Base-by-base conservation (phyloP, 2,888 invertebrate genomes). In the Thecocarcelia acutangulata region DNA sequence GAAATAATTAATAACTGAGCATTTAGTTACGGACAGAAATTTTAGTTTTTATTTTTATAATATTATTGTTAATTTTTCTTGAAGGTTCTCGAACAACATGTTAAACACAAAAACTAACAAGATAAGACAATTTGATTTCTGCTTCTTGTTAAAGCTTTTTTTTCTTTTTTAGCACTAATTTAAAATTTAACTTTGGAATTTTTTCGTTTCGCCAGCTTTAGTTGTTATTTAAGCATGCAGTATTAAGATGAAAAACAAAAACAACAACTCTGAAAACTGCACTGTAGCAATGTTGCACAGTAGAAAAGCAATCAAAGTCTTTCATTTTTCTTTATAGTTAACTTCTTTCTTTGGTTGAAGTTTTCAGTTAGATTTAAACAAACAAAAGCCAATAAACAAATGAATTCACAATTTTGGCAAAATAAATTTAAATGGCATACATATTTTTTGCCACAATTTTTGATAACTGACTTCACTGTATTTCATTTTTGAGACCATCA, bases 41-140 rank as follows among this genome's bases (percentile, higher is more conserved):
- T 66, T 64, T 28, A 58, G 28, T 58, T 78, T 42, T 40, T 42
- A 24, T 69, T 64, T 24, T 68, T 69, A 56, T 69, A 74, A 75
- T 61, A 52, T 46, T 59, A 69, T 58, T 80, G 80, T 50, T 80
- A 80, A 80, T 80, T 80, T 69, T 50, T 40, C 44, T 63, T 64
- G 80, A 80, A 80, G 80, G 80, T 75, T 80, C 56, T 70, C 64
- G 42, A 61, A 48, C 48, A 63, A 63, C 63, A 56, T 69, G 63
- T 80, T 80, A 74, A 72, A 72, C 64, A 72, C 44, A 37, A 70
- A 80, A 75, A 74, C 63, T 64, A 68, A 73, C 50, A 37, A 68
- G 72, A 78, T 61, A 79, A 73, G 61, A 56, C 59, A 66, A 9
- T 54, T 17, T 52, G 40, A 61, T 52, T 50, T 50, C n/a, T 74